A percentile compares a stretch with the other conserved stretches of the same genome.
Evolutionary conservation across 1,140 invertebrate genomes (phyloP).

Genomic region (Hyposmocoma kahamanoa): DNA sequence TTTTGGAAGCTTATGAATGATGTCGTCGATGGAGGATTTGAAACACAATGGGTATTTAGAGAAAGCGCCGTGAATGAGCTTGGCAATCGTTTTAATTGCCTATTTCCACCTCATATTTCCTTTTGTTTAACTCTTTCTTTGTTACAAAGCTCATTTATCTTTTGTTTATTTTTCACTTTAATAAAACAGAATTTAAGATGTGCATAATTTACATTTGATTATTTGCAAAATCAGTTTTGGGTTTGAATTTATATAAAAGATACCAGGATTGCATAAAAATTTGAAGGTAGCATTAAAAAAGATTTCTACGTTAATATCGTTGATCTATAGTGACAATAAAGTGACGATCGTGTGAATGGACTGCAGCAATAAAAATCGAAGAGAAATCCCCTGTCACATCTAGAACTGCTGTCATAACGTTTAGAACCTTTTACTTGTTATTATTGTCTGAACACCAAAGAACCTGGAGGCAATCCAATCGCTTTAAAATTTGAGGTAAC

Average conservation of each 20-base stretch:
- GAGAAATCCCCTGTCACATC: not conserved
- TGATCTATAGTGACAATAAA: constrained; percentile 28
- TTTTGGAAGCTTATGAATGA: constrained; percentile 40
- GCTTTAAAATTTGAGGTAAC: too few species aligned
- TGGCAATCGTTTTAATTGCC: not conserved
- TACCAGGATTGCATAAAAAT: too few species aligned
- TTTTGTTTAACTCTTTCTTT: too few species aligned
- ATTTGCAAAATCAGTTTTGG: too few species aligned
- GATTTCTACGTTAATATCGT: constrained; percentile 12
- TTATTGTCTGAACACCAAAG: too few species aligned
- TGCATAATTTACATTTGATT: too few species aligned
- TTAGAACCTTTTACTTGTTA: constrained; percentile 11
- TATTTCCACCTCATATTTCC: too few species aligned
- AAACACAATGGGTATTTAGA: constrained; percentile 30
- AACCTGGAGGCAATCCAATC: too few species aligned
- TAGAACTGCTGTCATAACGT: constrained; percentile 5
- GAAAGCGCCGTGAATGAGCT: not conserved
- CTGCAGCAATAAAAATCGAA: constrained; percentile 24
- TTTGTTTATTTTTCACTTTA: too few species aligned
- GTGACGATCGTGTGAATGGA: constrained; percentile 20
- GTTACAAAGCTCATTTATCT: too few species aligned
- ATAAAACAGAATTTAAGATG: too few species aligned
- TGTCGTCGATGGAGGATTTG: constrained; percentile 25
- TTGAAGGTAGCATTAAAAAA: constrained; percentile 6
- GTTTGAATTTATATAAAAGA: too few species aligned